phyloP scores from a whole-genome alignment of 2,113 vertebrate species.

The Rhinolophus ferrumequinum region DNA sequence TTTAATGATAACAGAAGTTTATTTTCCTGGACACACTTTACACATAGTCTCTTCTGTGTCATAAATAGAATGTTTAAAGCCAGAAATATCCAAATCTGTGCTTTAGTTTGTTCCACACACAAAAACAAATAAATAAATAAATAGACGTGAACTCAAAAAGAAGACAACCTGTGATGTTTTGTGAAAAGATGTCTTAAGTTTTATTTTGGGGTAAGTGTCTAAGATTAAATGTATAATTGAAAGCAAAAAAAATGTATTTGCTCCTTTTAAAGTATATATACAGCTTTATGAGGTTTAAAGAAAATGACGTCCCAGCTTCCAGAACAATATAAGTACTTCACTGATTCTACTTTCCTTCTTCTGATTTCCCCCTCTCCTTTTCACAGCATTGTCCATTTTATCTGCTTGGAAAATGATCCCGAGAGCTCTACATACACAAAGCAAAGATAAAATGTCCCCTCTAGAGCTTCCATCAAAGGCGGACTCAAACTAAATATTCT shows the following conservation, averaged over 20 bases:
- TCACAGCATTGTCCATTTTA: constrained; percentile 43
- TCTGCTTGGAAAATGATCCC: constrained; percentile 73
- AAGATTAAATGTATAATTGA: constrained; percentile 42
- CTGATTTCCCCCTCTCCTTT: neutral
- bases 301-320: neutral
- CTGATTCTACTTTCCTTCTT: neutral
- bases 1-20: neutral
- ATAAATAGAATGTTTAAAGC: neutral
- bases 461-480: constrained; percentile 76
- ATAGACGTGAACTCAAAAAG: neutral
- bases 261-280: constrained; percentile 59
- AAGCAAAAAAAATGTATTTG: neutral
- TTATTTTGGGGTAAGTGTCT: constrained; percentile 21
- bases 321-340: constrained; percentile 57
- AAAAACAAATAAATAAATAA: neutral
- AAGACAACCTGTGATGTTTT: constrained; percentile 31
- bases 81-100: neutral
- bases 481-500: constrained; percentile 76
- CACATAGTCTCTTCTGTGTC: neutral
- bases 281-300: neutral
- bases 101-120: neutral
- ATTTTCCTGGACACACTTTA: neutral
- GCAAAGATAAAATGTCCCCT: constrained; percentile 80
- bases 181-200: neutral
- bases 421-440: constrained; percentile 68